phyloP scores from a whole-genome alignment of 2,113 vertebrate genomes.

The Barbus barbus region DNA sequence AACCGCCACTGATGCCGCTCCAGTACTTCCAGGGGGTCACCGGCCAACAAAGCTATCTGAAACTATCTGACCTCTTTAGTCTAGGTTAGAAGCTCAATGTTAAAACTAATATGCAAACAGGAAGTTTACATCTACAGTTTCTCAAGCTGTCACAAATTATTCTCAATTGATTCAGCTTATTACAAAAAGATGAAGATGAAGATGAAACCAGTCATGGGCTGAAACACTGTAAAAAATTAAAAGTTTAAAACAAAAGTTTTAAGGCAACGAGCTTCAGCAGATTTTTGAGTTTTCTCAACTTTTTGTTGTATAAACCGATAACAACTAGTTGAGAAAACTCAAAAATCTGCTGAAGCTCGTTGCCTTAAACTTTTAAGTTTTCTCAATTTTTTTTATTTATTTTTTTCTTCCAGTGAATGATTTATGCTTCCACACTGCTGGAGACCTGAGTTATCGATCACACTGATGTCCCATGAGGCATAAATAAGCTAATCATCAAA shows the following conservation, averaged over 20 bases:
- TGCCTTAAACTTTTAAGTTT: no score
- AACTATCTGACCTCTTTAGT: no score
- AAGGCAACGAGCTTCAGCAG: no score
- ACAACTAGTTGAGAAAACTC: no score
- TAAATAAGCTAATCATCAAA: not conserved
- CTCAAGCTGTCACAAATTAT: not conserved
- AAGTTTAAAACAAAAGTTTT: no score
- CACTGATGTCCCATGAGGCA: not conserved
- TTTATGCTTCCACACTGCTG: not conserved
- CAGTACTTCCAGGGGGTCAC: not conserved
- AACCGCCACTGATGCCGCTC: no score
- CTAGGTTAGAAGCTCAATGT: not conserved
- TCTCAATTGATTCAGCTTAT: not conserved
- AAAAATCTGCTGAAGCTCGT: no score
- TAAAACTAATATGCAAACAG: not conserved
- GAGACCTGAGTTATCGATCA: conserved; percentile 13
- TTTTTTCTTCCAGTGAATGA: no score
- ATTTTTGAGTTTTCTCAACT: no score
- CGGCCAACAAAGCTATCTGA: not conserved
- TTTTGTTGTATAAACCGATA: no score
- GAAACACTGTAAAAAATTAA: no score
- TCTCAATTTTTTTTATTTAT: no score
- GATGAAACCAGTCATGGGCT: not conserved
- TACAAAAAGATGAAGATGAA: conserved; percentile 5
- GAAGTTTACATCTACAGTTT: not conserved